Evolutionary conservation across 2,888 invertebrate species (phyloP), one percentile per base, ranked within the genome.

Genomic region (Nipponacmea schrenckii): DNA sequence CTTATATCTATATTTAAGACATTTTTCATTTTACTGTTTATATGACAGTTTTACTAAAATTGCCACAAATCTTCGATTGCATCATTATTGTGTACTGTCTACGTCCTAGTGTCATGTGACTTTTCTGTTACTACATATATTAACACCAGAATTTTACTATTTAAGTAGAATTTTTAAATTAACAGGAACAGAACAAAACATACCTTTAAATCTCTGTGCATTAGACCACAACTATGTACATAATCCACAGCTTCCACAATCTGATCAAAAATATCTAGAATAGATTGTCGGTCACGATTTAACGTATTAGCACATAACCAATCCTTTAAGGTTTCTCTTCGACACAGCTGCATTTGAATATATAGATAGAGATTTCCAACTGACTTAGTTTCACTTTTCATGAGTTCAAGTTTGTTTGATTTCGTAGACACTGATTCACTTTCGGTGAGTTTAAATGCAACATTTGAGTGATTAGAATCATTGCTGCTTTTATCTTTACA

Each of bases 331-430:
- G 95, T 97, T 83, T 95, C 94, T 83, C 93, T 93, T 69, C 93
- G 92, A 84, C 98, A 98, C 75, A 98, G 90, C 89, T 98, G 97
- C 98, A 98, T 98, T 90, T 98, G 98, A 87, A 98, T 98, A 88
- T 96, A 98, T 20, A 98, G 91, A 88, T 94, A 96, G 86, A 94
- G 92, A 63, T 83, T 85, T 15, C 77, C 80, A 65, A 44, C 27
- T 2, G 70, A 64, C 14, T 56, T 56, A 24, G 56, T 24, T 39
- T 39, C 39, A 20, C 20, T 56, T 24, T 56, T 2, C 12, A 70
- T 70, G 26, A 69, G 44, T 12, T 26, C 20, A 14, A 26, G 12
- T 62, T 50, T 31, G 10, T 17, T 66, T 10, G 48, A 46, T 24
- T 39, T 39, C 12, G 17, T 44, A 17, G 17, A 26, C 14, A 26